phyloP scores from a whole-genome alignment of 2,888 invertebrate genomes.

The Dromius quadrimaculatus region DNA sequence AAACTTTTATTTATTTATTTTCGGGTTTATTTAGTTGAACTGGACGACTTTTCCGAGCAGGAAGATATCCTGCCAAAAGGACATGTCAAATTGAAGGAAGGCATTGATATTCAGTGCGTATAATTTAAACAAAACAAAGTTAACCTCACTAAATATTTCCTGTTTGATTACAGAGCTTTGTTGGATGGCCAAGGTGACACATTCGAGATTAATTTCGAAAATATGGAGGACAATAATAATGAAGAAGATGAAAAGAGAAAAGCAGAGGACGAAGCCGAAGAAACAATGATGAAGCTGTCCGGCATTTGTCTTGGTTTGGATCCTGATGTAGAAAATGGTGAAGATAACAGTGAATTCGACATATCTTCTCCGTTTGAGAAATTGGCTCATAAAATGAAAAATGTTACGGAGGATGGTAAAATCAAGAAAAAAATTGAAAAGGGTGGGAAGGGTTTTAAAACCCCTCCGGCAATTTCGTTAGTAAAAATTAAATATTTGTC shows the following conservation, averaged over 20 bases:
- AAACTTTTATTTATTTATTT: no score
- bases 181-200: constrained; percentile 60
- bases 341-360: constrained; percentile 31
- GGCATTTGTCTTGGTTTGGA: constrained; percentile 24
- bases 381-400: constrained; percentile 69
- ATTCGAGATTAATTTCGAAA: constrained; percentile 61
- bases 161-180: constrained; percentile 58
- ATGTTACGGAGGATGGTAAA: constrained; percentile 69
- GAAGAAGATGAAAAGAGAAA: constrained; percentile 65
- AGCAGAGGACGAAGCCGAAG: constrained; percentile 60
- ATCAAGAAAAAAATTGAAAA: constrained; percentile 73
- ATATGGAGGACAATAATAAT: constrained; percentile 55
- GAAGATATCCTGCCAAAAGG: constrained; percentile 21
- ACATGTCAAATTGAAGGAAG: constrained; percentile 32
- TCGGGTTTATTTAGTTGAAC: no score
- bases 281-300: constrained; percentile 6
- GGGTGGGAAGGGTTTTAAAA: constrained; percentile 73
- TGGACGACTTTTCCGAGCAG: constrained; percentile 13
- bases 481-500: constrained; percentile 78
- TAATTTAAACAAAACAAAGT: not conserved
- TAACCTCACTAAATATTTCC: not conserved
- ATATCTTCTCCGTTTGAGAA: constrained; percentile 67
- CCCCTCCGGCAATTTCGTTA: constrained; percentile 70
- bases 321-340: constrained; percentile 8
- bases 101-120: constrained; percentile 37